Percentiles rank a stretch among this genome's conserved stretches.
These are phyloP conservation scores for Nesidiocoris tenuis DNA, from an alignment of 2,888 invertebrate genomes.

Conservation along the genomic window DNA sequence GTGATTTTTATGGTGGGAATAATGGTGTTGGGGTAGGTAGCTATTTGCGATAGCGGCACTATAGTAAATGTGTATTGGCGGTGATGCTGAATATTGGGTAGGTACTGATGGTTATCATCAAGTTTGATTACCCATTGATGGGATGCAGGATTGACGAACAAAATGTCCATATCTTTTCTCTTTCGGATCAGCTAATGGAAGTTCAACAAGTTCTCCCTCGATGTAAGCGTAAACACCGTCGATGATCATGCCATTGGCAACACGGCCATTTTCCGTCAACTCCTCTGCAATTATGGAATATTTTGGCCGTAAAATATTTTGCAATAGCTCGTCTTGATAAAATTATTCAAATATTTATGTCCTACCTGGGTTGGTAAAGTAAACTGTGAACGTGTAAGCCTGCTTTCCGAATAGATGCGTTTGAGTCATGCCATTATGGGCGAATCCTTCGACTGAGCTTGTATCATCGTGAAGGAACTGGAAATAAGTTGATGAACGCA, in stretches of 20 bases:
- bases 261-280: constrained; percentile 35
- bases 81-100: no score
- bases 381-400: constrained; percentile 33
- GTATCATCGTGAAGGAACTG: constrained; percentile 41
- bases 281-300: constrained; percentile 41
- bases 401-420: constrained; percentile 37
- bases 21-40: no score
- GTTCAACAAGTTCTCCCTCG: constrained; percentile 27
- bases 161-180: constrained; percentile 36
- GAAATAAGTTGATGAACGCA: background rate
- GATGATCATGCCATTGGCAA: constrained; percentile 22
- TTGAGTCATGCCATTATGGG: constrained; percentile 14
- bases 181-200: constrained; percentile 43
- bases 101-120: no score
- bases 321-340: background rate
- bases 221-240: constrained; percentile 43
- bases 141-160: constrained; percentile 46
- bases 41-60: no score
- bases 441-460: background rate
- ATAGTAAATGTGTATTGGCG: no score
- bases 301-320: no score
- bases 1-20: no score
- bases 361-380: constrained; percentile 44
- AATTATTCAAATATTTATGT: background rate
- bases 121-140: constrained; percentile 45